Percentiles rank a stretch among this genome's conserved stretches.
phyloP scores from a whole-genome alignment of 2,113 vertebrate genomes.

The Lasiurus borealis region DNA sequence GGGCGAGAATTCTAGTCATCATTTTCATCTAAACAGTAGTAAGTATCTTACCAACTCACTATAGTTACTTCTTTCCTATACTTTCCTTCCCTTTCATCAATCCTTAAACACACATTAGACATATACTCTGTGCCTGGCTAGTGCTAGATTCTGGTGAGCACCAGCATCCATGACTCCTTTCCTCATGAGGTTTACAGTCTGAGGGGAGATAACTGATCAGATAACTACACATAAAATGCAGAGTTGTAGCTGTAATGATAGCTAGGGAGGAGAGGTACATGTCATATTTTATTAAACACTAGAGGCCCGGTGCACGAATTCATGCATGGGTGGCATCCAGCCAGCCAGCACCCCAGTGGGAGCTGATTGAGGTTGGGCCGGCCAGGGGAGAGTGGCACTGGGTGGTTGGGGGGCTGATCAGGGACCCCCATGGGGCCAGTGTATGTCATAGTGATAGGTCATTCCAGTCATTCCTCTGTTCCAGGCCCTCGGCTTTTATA shows the following conservation, averaged over 20 bases:
- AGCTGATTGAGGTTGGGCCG: too few species aligned
- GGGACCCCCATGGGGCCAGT: too few species aligned
- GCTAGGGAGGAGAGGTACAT: background rate
- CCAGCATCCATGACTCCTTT: background rate
- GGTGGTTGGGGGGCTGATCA: too few species aligned
- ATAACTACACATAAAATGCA: background rate
- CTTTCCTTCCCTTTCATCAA: slow-evolving; percentile 4
- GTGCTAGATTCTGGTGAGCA: background rate
- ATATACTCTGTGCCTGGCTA: background rate
- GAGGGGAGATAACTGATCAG: background rate
- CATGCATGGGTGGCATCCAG: too few species aligned
- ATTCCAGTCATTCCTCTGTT: too few species aligned
- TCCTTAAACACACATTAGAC: background rate
- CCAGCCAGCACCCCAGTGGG: too few species aligned
- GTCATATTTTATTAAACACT: background rate
- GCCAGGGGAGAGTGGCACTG: too few species aligned
- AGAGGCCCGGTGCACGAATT: too few species aligned
- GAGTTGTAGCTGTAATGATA: background rate
- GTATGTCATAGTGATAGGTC: too few species aligned
- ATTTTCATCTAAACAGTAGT: background rate
- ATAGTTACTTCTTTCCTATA: background rate
- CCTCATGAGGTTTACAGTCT: background rate
- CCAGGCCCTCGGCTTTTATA: too few species aligned
- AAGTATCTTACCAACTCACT: background rate
- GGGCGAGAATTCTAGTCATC: background rate